Evolutionary conservation across 1,140 invertebrate genomes (phyloP).

Genomic region (Alviniconcha marisindica): DNA sequence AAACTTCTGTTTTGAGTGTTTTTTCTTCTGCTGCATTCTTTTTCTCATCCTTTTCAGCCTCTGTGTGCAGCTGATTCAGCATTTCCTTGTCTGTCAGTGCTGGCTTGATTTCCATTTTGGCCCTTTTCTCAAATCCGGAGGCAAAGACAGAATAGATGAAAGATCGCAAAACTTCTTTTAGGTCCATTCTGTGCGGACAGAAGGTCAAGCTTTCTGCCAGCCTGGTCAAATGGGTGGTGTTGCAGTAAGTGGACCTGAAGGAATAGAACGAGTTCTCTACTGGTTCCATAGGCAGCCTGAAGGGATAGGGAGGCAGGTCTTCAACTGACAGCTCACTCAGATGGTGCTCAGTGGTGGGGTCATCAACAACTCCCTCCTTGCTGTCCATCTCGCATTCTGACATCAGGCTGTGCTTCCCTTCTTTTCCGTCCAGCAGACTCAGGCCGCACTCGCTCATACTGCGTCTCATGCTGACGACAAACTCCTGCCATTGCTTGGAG

Average conservation of each 20-base stretch:
- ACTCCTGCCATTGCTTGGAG: background rate
- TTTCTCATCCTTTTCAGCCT: background rate
- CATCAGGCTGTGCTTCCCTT: background rate
- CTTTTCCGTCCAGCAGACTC: background rate
- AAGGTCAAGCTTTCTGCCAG: background rate
- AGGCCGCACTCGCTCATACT: background rate
- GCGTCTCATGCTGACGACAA: background rate
- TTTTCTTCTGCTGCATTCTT: background rate
- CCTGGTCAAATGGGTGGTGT: background rate
- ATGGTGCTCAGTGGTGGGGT: background rate
- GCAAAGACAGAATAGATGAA: background rate
- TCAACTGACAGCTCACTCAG: background rate
- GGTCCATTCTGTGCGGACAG: background rate
- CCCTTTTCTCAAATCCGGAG: background rate
- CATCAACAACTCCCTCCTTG: no score
- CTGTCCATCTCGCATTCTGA: background rate
- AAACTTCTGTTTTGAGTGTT: background rate
- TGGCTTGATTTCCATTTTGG: background rate
- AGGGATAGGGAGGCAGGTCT: background rate
- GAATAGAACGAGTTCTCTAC: background rate
- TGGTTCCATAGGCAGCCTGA: background rate
- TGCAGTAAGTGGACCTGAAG: background rate
- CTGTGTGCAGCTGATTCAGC: background rate
- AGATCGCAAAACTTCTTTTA: background rate
- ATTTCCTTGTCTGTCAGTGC: background rate